Evolutionary conservation across 2,113 vertebrate genomes (phyloP), one percentile per base, ranked within the genome.

Genomic region (Gallinago jamesoni): DNA sequence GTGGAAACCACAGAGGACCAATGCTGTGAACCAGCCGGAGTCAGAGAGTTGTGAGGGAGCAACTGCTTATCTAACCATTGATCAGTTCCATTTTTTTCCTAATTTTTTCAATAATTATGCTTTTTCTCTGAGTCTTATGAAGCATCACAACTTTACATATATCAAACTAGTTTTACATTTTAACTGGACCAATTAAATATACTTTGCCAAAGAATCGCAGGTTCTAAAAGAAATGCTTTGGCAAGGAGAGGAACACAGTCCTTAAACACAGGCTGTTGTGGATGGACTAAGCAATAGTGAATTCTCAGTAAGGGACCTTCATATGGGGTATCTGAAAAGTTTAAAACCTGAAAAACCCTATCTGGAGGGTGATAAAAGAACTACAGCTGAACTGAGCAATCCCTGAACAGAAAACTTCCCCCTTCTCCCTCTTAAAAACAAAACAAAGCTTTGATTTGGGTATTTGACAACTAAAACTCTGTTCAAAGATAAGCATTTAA

Each of bases 1-100:
- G 19, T 70, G 33, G 45, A 62, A 85, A 20, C 3, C 31, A 4
- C 4, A 1, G 22, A 19, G 57, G 18, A 48, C 7, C n/a, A 53
- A 28, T 0, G 0, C 5, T 41, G 23, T n/a, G 37, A 64, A 9
- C 7, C 9, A 48, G 13, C 24, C 5, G 7, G 57, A 84, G 33
- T n/a, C 47, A 76, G 37, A 76, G 53, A 1, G 1, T 67, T 35
- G 10, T 25, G 66, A 47, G 33, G 45, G 45, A 72, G 24, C 25
- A 78, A 8, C 35, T 62, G 25, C 10, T 52, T 60, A 11, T 21
- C 31, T 31, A 73, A n/a, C 18, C 22, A 3, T 37, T 13, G 15
- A 48, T 48, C 37, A 23, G 33, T 53, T 72, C 27, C 0, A 5
- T 3, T 0, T 19, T 83, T 57, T 57, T 12, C 21, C 28, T 45